These are phyloP conservation scores for Arnoldichthys spilopterus DNA, from an alignment of 2,797 vertebrate species.

Conservation along the genomic window DNA sequence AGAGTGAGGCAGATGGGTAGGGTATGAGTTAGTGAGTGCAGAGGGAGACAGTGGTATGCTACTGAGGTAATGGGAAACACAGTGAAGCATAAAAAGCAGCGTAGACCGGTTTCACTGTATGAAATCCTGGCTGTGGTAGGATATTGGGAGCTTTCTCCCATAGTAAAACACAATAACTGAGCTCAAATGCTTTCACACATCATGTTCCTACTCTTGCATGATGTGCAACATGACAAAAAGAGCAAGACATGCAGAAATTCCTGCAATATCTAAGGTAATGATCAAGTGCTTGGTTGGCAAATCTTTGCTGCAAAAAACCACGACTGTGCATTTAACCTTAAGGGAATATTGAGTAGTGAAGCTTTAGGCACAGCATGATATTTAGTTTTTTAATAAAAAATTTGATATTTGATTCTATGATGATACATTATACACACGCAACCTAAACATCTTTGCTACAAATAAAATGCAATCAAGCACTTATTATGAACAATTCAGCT, in stretches of 20 bases:
- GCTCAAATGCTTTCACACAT: conserved; percentile 12
- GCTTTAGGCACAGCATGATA: neutral
- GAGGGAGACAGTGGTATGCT: conserved; percentile 40
- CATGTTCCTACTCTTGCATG: conserved; percentile 12
- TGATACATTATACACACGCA: too few species aligned
- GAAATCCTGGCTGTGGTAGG: conserved; percentile 33
- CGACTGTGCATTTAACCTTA: neutral
- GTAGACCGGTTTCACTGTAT: conserved; percentile 28
- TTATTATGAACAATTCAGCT: neutral
- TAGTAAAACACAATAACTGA: conserved; percentile 42
- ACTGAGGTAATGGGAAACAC: conserved; percentile 49
- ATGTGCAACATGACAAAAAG: conserved; percentile 2
- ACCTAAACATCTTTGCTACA: too few species aligned
- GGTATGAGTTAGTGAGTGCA: conserved; percentile 31
- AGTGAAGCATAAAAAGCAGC: conserved; percentile 48
- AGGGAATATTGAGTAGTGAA: neutral
- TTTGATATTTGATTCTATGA: too few species aligned
- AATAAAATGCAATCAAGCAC: too few species aligned
- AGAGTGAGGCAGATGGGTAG: conserved; percentile 5
- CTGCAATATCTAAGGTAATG: conserved; percentile 31
- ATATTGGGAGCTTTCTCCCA: conserved; percentile 19
- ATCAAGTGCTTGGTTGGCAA: conserved; percentile 32
- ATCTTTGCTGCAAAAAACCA: conserved; percentile 20
- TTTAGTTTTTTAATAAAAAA: neutral
- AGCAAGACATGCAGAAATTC: conserved; percentile 2